Evolutionary conservation across 64 coral and sea anemone genomes (phyloP).

Genomic region (Montipora capricornis): DNA sequence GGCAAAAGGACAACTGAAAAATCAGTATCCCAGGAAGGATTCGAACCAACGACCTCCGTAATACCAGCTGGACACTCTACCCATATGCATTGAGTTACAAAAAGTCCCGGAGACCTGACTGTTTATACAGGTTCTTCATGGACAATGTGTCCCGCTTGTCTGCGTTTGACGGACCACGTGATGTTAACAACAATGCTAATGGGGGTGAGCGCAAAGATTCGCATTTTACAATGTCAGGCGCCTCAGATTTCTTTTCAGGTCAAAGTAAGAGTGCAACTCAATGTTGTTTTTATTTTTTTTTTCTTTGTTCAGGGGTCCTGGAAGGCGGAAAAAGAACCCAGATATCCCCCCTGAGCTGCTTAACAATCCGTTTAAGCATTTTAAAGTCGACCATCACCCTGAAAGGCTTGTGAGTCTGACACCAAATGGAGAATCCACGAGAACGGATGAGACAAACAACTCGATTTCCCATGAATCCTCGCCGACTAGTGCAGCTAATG

Average conservation of each 20-base stretch:
- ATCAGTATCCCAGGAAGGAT: no score
- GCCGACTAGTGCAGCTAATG: neutral
- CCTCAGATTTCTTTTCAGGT: no score
- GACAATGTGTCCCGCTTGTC: no score
- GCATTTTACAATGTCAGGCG: neutral
- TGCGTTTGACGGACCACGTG: slow-evolving; percentile 59
- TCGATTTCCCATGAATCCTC: slow-evolving; percentile 44
- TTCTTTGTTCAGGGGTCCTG: slow-evolving; percentile 74
- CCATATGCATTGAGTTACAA: no score
- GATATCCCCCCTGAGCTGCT: slow-evolving; percentile 90
- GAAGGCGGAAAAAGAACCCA: slow-evolving; percentile 90
- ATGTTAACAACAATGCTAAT: slow-evolving; percentile 78
- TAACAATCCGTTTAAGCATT: slow-evolving; percentile 91
- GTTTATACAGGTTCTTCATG: no score
- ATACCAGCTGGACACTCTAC: no score
- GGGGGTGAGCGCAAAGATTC: neutral
- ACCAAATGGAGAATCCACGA: slow-evolving; percentile 34
- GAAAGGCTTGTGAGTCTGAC: slow-evolving; percentile 6
- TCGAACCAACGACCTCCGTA: no score
- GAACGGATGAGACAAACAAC: slow-evolving; percentile 17
- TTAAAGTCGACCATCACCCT: slow-evolving; percentile 69
- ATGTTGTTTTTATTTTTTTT: neutral
- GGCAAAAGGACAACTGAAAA: no score
- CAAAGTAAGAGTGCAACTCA: no score
- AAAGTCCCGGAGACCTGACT: no score